A percentile compares a stretch with the other conserved stretches of the same genome.
These are phyloP conservation scores for Ptiloglossa arizonensis DNA, from an alignment of 1,140 invertebrate species.

Conservation along the genomic window DNA sequence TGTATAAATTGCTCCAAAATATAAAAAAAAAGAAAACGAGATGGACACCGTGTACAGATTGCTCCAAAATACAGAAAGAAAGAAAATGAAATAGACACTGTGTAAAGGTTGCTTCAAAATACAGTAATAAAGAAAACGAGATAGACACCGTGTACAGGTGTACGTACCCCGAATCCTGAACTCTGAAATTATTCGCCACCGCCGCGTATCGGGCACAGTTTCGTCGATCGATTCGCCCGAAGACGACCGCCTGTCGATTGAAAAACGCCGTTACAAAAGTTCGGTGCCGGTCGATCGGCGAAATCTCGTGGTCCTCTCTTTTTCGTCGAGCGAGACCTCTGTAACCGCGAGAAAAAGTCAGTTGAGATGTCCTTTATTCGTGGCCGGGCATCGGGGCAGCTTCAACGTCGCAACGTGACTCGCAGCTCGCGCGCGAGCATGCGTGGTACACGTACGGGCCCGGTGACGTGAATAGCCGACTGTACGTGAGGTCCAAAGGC, in stretches of 20 bases:
- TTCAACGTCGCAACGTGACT: constrained; percentile 66
- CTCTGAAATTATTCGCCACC: too few species aligned
- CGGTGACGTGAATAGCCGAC: constrained; percentile 67
- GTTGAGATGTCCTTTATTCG: constrained; percentile 63
- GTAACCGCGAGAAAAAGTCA: constrained; percentile 47
- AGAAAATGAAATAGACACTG: too few species aligned
- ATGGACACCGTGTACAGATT: too few species aligned
- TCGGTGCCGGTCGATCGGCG: background rate
- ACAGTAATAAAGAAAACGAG: too few species aligned
- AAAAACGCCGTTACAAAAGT: constrained; percentile 18
- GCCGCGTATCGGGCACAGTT: background rate
- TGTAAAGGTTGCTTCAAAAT: too few species aligned
- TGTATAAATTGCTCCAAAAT: too few species aligned
- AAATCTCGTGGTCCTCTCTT: background rate
- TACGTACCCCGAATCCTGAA: too few species aligned
- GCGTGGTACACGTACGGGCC: constrained; percentile 59
- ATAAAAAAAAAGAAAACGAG: too few species aligned
- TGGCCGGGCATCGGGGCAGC: constrained; percentile 45
- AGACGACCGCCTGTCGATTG: background rate
- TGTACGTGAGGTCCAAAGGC: constrained; percentile 63
- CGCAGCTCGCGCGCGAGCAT: constrained; percentile 63
- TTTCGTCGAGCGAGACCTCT: background rate
- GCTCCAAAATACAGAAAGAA: too few species aligned
- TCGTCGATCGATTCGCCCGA: background rate
- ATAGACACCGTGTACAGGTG: too few species aligned